phyloP scores from a whole-genome alignment of 2,888 invertebrate species.

The Leistus spinibarbis region DNA sequence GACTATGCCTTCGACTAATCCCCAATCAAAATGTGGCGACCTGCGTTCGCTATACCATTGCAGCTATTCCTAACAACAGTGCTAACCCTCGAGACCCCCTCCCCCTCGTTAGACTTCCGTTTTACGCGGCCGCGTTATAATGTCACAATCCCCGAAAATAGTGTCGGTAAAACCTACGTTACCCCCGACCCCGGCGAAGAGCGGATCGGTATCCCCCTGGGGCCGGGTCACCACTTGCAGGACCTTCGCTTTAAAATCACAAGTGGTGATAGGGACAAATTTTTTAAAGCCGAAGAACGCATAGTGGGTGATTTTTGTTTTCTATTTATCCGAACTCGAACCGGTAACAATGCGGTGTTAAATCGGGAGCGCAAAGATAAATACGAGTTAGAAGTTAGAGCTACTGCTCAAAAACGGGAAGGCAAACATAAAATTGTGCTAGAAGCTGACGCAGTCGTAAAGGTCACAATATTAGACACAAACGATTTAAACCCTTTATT shows the following conservation, averaged over 20 bases:
- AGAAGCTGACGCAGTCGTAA: constrained; percentile 74
- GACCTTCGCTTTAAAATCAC: constrained; percentile 82
- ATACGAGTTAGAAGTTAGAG: constrained; percentile 80
- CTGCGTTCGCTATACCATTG: background rate
- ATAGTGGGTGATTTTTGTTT: constrained; percentile 95
- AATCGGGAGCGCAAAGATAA: constrained; percentile 90
- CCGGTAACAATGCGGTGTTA: constrained; percentile 84
- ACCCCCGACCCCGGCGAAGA: constrained; percentile 72
- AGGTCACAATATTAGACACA: constrained; percentile 77
- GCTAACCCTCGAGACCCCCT: constrained; percentile 4
- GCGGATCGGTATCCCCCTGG: constrained; percentile 78
- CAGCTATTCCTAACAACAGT: constrained; percentile 11
- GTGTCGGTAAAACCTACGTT: constrained; percentile 86
- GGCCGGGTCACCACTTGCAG: constrained; percentile 48
- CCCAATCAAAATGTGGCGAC: constrained; percentile 26
- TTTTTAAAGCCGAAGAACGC: constrained; percentile 91
- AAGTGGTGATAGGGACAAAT: constrained; percentile 84
- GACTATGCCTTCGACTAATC: constrained; percentile 27
- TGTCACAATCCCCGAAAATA: constrained; percentile 91
- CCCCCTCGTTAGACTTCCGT: constrained; percentile 59
- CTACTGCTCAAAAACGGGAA: constrained; percentile 66
- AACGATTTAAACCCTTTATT: constrained; percentile 95
- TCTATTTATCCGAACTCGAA: constrained; percentile 84
- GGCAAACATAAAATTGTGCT: constrained; percentile 64
- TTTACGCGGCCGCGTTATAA: constrained; percentile 82